Conservation (phyloP, 2,113 vertebrate species). For the Heterochromis multidens region DNA sequence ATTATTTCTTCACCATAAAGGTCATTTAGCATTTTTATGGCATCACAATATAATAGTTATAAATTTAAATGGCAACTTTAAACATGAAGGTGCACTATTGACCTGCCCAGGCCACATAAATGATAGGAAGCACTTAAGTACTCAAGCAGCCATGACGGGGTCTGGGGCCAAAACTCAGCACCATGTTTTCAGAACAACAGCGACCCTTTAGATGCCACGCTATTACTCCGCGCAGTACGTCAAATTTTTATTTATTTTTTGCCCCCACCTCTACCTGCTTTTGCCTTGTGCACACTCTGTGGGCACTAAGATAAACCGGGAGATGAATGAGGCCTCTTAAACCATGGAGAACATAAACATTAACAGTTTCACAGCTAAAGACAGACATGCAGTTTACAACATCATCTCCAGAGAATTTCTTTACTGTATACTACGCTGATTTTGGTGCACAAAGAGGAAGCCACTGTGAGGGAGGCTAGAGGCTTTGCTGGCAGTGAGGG, state of each 20-base stretch:
- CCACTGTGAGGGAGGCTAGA: background rate
- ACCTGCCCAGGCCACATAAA: conserved; percentile 43
- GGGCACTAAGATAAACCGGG: conserved; percentile 13
- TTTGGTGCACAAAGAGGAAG: background rate
- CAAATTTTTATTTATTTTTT: conserved; percentile 38
- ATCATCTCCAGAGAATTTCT: conserved; percentile 30
- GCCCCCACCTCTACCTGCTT: conserved; percentile 13
- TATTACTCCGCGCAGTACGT: conserved; percentile 40
- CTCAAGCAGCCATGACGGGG: conserved; percentile 51
- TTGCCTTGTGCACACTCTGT: conserved; percentile 26
- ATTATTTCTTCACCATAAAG: background rate
- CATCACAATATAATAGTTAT: background rate
- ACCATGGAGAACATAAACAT: conserved; percentile 48
- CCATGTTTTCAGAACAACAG: conserved; percentile 60
- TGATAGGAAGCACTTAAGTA: conserved; percentile 61
- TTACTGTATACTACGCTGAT: background rate
- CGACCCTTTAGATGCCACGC: conserved; percentile 47
- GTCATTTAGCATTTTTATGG: conserved; percentile 10
- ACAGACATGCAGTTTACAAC: conserved; percentile 37
- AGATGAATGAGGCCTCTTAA: conserved; percentile 49
- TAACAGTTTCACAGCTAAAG: conserved; percentile 32
- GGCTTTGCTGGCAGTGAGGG: background rate
- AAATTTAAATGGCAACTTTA: conserved; percentile 24
- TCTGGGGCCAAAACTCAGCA: conserved; percentile 55
- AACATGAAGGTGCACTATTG: conserved; percentile 40